Base-by-base conservation (phyloP, 2,113 vertebrate species). In the Ctenodactylus gundi region DNA sequence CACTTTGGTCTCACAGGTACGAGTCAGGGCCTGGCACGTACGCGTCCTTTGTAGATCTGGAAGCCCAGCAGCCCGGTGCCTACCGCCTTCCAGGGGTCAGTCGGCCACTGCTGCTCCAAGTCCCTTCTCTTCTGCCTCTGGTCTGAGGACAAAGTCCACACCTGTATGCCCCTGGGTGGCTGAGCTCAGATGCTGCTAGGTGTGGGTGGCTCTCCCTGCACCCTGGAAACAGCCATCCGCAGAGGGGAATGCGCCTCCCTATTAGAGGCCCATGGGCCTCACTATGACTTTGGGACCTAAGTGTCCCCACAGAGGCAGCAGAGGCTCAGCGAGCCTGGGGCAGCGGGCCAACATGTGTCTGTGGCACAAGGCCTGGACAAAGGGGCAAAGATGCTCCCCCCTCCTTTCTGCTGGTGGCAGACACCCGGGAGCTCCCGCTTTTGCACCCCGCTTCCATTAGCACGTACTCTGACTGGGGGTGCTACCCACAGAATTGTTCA, bases 1-100 rank as follows among this genome's bases (percentile, higher is more conserved):
- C 2, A 1, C 13, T 2, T 0, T 0, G 6, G 0, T 36, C 6
- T 1, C 4, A 10, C 55, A 17, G n/a, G 0, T 7, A 36, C 0
- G 2, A 55, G 27, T 4, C 27, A 0, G 36, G 55, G 29, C 34
- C 70, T 17, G 34, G 7, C 7, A 2, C 0, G 10, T 17, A 4
- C 1, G 4, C 0, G 1, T 25, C 2, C 58, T n/a, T 2, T 0
- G 15, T 4, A 23, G 27, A 27, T 8, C n/a, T n/a, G n/a, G n/a
- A n/a, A n/a, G n/a, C n/a, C n/a, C n/a, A n/a, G n/a, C n/a, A n/a
- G n/a, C n/a, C n/a, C n/a, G n/a, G n/a, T n/a, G n/a, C n/a, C n/a
- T n/a, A n/a, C n/a, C n/a, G n/a, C n/a, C n/a, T n/a, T n/a, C n/a
- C n/a, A n/a, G n/a, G n/a, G n/a, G n/a, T n/a, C n/a, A n/a, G n/a